These are phyloP conservation scores for Pitangus sulphuratus DNA, from an alignment of 2,797 vertebrate species.

Conservation along the genomic window DNA sequence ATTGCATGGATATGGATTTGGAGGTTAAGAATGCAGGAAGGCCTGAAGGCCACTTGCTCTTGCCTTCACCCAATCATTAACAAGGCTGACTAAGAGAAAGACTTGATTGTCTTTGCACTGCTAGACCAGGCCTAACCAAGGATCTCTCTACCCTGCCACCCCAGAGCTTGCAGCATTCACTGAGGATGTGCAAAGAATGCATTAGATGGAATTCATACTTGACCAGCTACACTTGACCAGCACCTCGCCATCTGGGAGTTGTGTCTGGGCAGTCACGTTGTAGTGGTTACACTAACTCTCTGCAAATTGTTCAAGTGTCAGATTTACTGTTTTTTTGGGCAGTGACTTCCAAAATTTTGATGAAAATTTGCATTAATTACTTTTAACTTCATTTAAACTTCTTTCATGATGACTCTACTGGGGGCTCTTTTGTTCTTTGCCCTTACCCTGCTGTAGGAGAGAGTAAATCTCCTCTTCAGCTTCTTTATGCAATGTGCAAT, in stretches of 20 bases:
- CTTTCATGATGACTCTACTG: not conserved
- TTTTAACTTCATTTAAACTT: not conserved
- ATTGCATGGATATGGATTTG: not conserved
- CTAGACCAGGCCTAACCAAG: not conserved
- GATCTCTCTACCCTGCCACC: not conserved
- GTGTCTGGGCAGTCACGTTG: not conserved
- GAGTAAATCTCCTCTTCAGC: not conserved
- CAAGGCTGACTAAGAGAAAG: not conserved
- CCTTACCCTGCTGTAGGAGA: not conserved
- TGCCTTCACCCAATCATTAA: not conserved
- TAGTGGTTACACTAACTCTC: not conserved
- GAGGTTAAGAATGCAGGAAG: not conserved
- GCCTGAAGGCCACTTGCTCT: not conserved
- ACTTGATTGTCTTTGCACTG: not conserved
- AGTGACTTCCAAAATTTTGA: not conserved
- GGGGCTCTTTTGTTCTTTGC: not conserved
- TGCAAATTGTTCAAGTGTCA: not conserved
- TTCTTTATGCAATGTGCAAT: not conserved
- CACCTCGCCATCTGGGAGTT: too few species aligned
- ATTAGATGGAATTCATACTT: accelerated
- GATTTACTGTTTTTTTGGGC: not conserved
- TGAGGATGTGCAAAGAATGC: not conserved
- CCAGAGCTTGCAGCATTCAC: not conserved
- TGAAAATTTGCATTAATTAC: not conserved
- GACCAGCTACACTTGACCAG: accelerated